Base-by-base conservation (phyloP, 1,140 invertebrate genomes). In the Bombus ignitus region DNA sequence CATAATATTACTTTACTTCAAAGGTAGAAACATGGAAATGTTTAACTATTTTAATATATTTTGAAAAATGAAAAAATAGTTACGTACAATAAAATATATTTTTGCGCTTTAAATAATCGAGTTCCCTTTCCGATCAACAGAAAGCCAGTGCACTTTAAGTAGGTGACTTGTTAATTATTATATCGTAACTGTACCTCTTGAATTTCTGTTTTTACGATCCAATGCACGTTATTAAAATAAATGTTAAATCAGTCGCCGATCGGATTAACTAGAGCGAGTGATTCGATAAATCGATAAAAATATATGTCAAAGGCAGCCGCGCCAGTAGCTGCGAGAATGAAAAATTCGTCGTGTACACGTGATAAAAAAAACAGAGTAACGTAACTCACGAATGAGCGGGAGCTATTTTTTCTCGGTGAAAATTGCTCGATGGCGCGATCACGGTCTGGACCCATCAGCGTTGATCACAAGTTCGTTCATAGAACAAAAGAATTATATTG, bases 401-500 rank as follows among this genome's bases (percentile, higher is more conserved):
- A 44, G 32, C 59, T 47, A 22, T 57, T 39, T 42, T n/a, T 28
- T n/a, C 25, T 28, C 25, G 8, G 13, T 3, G 65, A n/a, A 39
- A 78, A 83, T 78, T 32, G n/a, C 65, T n/a, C 65, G 75, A 68
- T 68, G 18, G 62, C 9, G 74, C 62, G 62, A 42, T 83, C 65
- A 35, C 13, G 22, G 37, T 22, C 32, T 25, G 44, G 25, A 37
- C 59, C 44, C 44, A 75, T n/a, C 6, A 44, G 44, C 39, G 28
- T 42, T n/a, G 39, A 42, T 39, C 25, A n/a, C 37, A n/a, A n/a
- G 12, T 39, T 72, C 37, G 70, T 15, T 28, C 25, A 42, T 42
- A 39, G 68, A 35, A 39, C 12, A 72, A 42, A 72, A 8, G 37
- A 5, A 72, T 72, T 42, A 42, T n/a, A 15, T 72, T 13, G 15